These are phyloP conservation scores for Hemithea aestivaria DNA, from an alignment of 2,888 invertebrate species.

Conservation along the genomic window DNA sequence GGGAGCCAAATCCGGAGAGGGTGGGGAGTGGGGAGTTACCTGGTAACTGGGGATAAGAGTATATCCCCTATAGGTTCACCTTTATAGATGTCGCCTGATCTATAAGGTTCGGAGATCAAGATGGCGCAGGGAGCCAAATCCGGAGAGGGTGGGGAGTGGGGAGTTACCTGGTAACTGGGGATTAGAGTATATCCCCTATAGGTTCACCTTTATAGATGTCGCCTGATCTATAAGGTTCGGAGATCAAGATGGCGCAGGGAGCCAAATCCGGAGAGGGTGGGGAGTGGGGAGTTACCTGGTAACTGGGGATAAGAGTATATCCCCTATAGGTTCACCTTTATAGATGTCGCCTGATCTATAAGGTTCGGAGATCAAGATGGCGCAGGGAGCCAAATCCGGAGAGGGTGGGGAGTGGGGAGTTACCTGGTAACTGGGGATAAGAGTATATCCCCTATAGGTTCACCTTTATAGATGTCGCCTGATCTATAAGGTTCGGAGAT, in stretches of 20 bases:
- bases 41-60: too few relatives aligned
- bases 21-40: conserved; percentile 98
- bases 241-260: conserved; percentile 99
- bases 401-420: conserved; percentile 99
- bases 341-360: too few relatives aligned
- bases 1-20: conserved; percentile 99
- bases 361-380: conserved; percentile 99
- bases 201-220: too few relatives aligned
- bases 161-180: conserved; percentile 88
- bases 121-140: conserved; percentile 99
- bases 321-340: too few relatives aligned
- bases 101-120: conserved; percentile 99
- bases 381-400: conserved; percentile 99
- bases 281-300: conserved; percentile 91
- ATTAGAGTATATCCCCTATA: too few relatives aligned
- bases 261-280: conserved; percentile 99
- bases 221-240: too few relatives aligned
- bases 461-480: too few relatives aligned
- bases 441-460: too few relatives aligned
- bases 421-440: too few relatives aligned
- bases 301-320: too few relatives aligned
- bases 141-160: conserved; percentile 98
- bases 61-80: too few relatives aligned
- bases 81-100: too few relatives aligned
- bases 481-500: conserved; percentile 99